Base-by-base conservation (phyloP, 2,113 vertebrate genomes). In the Egretta garzetta region DNA sequence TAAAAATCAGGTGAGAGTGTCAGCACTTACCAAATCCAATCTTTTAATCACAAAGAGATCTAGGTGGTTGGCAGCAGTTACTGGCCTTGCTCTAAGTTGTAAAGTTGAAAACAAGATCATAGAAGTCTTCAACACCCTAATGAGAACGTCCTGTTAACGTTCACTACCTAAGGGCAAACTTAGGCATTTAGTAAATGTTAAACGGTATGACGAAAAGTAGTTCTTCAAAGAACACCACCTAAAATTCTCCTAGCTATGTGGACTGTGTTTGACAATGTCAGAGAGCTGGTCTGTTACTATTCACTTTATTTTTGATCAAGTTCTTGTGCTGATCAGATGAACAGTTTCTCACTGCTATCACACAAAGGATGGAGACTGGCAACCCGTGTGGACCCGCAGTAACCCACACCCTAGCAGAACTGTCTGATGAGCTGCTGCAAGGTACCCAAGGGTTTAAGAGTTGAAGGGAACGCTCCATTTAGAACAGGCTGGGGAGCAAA, bases 331-430 rank as follows among this genome's bases (percentile, higher is more conserved):
- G 22, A 66, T 2, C 66, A n/a, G 88, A 64, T 1, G 8, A 76
- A 53, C 2, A 2, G 39, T 47, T 66, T 89, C 53, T 91, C 39
- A 58, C 22, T 80, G 67, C 32, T 62, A 1, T 11, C 45, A 77
- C 60, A 58, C 0, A 6, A 76, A 80, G 28, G 50, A 62, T 21
- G 5, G 63, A 80, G 45, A 64, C 22, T 26, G 55, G n/a, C 27
- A 86, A 74, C 6, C 12, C n/a, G 10, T 3, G 9, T 11, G 16
- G 52, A 73, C 28, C 5, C 0, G 0, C 37, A 56, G 32, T n/a
- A 90, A 60, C 30, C 6, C 49, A 47, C 33, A 64, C 8, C 15
- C 27, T 67, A 47, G 52, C n/a, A 81, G 52, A 86, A 39, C 0
- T 17, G 21, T 30, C 37, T 88, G 83, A 24, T 37, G 16, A 66